Conservation (phyloP, 2,113 vertebrate species). For the Eupsittula cactorum region DNA sequence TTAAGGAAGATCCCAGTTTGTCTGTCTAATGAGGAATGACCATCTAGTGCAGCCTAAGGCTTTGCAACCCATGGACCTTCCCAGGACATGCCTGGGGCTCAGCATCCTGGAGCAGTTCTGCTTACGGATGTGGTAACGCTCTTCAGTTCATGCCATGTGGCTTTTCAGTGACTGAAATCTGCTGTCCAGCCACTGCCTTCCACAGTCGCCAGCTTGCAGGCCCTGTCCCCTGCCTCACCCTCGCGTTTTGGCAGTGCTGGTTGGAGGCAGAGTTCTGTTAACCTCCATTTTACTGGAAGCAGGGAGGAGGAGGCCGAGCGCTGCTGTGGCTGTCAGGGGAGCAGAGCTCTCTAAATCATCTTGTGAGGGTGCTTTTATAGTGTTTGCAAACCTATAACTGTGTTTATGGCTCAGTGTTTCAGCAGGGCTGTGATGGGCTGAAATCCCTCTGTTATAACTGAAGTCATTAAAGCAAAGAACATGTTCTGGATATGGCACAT, state of each 20-base stretch:
- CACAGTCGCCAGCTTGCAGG: neutral
- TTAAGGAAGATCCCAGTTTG: neutral
- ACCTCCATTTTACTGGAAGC: neutral
- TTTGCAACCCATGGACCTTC: neutral
- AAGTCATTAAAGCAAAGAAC: neutral
- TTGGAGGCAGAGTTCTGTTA: neutral
- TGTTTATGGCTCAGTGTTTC: neutral
- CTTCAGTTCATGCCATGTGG: neutral
- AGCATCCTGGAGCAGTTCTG: neutral
- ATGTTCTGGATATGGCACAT: neutral
- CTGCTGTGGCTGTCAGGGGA: neutral
- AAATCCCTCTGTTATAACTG: neutral
- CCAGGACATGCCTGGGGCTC: neutral
- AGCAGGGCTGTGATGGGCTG: neutral
- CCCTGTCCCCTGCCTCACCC: neutral
- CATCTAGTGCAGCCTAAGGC: neutral
- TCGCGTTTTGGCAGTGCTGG: neutral
- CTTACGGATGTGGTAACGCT: fast-evolving
- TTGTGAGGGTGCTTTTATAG: neutral
- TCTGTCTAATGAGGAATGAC: neutral
- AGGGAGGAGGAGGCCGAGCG: neutral
- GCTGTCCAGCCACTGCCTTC: neutral
- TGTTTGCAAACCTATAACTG: neutral
- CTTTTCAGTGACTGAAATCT: neutral
- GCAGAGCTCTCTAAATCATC: neutral